A percentile compares a stretch with the other conserved stretches of the same genome.
Conservation (phyloP, 2,797 vertebrate genomes). For the Pipistrellus nathusii region DNA sequence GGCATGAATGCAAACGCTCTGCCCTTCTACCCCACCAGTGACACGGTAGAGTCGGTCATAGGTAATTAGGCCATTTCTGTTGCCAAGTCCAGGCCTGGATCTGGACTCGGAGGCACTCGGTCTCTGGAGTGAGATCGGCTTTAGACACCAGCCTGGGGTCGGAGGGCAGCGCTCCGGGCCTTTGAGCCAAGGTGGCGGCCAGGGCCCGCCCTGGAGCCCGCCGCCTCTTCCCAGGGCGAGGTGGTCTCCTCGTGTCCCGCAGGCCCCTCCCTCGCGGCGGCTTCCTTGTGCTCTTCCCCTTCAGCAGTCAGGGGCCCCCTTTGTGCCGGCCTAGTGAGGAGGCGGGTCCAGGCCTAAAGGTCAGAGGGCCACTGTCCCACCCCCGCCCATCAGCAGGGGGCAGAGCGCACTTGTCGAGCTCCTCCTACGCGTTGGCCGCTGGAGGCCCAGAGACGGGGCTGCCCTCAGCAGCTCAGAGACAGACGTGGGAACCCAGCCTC, state of each 20-base stretch:
- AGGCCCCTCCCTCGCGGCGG: neutral
- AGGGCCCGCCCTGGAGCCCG: neutral
- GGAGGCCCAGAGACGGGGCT: neutral
- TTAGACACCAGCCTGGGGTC: neutral
- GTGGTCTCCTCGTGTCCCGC: neutral
- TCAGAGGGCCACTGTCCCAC: neutral
- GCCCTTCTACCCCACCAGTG: slow-evolving; percentile 99
- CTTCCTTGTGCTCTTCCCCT: neutral
- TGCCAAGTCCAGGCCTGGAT: neutral
- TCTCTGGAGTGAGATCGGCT: neutral
- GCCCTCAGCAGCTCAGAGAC: neutral
- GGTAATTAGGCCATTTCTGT: slow-evolving; percentile 89
- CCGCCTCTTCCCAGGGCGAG: neutral
- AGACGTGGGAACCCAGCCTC: neutral
- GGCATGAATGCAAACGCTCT: slow-evolving; percentile 99
- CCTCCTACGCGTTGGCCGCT: neutral
- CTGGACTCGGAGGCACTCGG: neutral
- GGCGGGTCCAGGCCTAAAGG: neutral
- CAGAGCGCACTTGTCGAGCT: neutral
- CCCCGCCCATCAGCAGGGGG: neutral
- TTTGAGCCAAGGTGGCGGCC: neutral
- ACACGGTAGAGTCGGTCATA: slow-evolving; percentile 99
- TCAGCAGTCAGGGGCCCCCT: neutral
- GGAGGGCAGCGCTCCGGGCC: neutral
- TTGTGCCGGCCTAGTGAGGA: neutral